Base-by-base conservation (phyloP, 2,797 vertebrate genomes). In the Eulemur albifrons region DNA sequence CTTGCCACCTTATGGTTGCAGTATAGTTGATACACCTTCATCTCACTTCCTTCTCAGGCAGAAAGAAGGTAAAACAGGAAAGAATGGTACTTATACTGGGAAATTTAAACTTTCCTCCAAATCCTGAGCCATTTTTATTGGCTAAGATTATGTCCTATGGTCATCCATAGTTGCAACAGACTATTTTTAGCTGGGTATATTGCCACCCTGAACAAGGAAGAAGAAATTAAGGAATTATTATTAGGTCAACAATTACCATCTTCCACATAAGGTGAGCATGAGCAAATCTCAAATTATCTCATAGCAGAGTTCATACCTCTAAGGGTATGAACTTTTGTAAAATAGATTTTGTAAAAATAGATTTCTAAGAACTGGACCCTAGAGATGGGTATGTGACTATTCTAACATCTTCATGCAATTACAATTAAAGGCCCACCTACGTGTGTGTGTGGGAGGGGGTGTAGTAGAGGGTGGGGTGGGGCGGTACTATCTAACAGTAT, bases 341-440 rank as follows among this genome's bases (percentile, higher is more conserved):
- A n/a, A n/a, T n/a, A n/a, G n/a, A n/a, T 91, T 96, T 85, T 91
- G 30, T 79, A 87, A 92, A 92, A 88, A 61, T 32, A 25, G 69
- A 2, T 96, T 91, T 96, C 85, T 94, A 70, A 97, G 86, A 15
- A 95, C 73, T 57, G 75, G 43, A 75, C 61, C 50, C 70, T 72
- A 67, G 75, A 94, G 59, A 84, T 67, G 52, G 12, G 9, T 48
- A 27, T 59, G 4, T 54, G 48, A 40, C 70, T 96, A 5, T 91
- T 93, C 48, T 69, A 50, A 38, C 30, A 50, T 59, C 72, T 54
- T 79, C 73, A 82, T 59, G 25, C 70, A 86, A 57, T 95, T 76
- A 69, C 75, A 86, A 52, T 95, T 67, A 69, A 32, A 95, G 23
- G 3, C 13, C 65, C 5, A 52, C 52, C 75, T 83, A 38, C 5